phyloP scores from a whole-genome alignment of 2,113 vertebrate species.

The Sinocyclocheilus maitianheensis region DNA sequence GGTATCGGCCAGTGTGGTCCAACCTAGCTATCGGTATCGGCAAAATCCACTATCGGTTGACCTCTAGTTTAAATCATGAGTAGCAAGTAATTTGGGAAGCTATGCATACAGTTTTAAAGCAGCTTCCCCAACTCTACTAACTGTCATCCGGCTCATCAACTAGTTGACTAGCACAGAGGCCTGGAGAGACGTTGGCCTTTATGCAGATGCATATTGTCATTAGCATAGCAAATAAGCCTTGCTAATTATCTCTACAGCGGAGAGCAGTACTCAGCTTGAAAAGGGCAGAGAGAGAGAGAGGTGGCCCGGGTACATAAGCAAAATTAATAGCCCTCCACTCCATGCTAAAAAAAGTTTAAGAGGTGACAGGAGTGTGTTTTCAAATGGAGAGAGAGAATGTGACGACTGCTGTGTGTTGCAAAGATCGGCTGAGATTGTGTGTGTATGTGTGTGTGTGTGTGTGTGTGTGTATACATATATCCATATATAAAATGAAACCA shows the following conservation, averaged over 20 bases:
- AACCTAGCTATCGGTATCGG: too few relatives aligned
- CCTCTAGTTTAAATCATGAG: too few relatives aligned
- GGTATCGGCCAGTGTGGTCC: too few relatives aligned
- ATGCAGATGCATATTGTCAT: slow-evolving; percentile 68
- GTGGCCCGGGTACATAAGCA: slow-evolving; percentile 49
- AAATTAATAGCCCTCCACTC: slow-evolving; percentile 47
- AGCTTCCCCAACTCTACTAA: neutral
- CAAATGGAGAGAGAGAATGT: slow-evolving; percentile 7
- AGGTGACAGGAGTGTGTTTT: slow-evolving; percentile 35
- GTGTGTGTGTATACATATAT: too few relatives aligned
- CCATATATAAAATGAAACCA: too few relatives aligned
- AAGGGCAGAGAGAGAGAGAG: slow-evolving; percentile 63
- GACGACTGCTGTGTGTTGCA: neutral
- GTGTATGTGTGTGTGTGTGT: too few relatives aligned
- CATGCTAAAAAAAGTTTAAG: slow-evolving; percentile 56
- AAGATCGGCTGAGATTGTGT: neutral
- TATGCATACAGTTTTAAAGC: neutral
- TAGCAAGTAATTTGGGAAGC: neutral
- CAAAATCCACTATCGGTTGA: too few relatives aligned
- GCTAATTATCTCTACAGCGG: slow-evolving; percentile 71
- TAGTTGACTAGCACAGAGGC: neutral
- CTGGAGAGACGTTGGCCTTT: slow-evolving; percentile 66
- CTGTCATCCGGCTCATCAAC: slow-evolving; percentile 11
- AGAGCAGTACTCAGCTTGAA: slow-evolving; percentile 70
- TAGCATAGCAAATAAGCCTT: slow-evolving; percentile 73